Evolutionary conservation across 2,888 invertebrate genomes (phyloP).

Genomic region (Rhingia rostrata): DNA sequence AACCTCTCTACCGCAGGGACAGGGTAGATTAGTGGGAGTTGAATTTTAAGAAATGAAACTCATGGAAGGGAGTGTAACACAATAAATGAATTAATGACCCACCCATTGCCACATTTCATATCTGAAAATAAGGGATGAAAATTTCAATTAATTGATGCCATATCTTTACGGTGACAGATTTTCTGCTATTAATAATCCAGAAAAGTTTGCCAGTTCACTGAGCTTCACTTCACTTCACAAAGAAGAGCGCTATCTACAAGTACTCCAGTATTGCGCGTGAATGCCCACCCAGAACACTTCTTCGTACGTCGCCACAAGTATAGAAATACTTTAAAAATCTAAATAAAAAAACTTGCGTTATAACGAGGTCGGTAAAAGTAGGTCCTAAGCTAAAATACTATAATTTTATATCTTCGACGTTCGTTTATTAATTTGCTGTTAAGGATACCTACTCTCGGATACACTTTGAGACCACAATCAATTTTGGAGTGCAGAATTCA

Average conservation of each 20-base stretch:
- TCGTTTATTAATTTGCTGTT: slow-evolving; percentile 20
- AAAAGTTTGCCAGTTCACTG: slow-evolving; percentile 67
- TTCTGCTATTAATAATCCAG: slow-evolving; percentile 75
- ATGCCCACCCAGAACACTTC: too few relatives aligned
- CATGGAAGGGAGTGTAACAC: slow-evolving; percentile 61
- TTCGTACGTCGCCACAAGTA: neutral
- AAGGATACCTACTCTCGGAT: neutral
- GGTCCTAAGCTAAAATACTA: slow-evolving; percentile 7
- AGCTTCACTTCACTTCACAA: slow-evolving; percentile 44
- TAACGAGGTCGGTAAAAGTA: neutral
- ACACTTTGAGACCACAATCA: slow-evolving; percentile 1
- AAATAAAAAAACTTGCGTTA: neutral
- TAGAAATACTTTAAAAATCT: slow-evolving; percentile 6
- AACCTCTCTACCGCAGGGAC: slow-evolving; percentile 29
- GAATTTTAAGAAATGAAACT: slow-evolving; percentile 65
- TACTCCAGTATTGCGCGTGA: slow-evolving; percentile 11
- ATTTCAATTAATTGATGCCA: slow-evolving; percentile 77
- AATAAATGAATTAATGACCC: slow-evolving; percentile 74
- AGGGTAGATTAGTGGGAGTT: slow-evolving; percentile 69
- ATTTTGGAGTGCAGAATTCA: slow-evolving; percentile 36
- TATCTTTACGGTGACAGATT: slow-evolving; percentile 76
- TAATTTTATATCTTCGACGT: slow-evolving; percentile 12
- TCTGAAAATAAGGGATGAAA: slow-evolving; percentile 70
- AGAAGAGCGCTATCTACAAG: slow-evolving; percentile 41
- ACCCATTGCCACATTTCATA: slow-evolving; percentile 68